Conservation (phyloP, 2,888 invertebrate species). For the Aphidius colemani region DNA sequence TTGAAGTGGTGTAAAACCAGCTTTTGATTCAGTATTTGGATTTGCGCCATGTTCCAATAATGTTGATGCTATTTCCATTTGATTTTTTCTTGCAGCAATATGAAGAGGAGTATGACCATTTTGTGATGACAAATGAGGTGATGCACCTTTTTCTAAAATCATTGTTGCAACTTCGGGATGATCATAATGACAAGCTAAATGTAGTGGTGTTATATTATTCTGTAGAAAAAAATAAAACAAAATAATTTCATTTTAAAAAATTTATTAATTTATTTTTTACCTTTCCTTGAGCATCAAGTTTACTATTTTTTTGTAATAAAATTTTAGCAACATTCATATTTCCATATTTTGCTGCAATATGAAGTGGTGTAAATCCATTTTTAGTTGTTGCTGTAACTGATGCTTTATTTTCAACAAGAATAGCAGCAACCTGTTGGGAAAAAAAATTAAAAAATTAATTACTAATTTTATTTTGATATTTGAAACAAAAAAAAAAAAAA, state of each 20-base stretch:
- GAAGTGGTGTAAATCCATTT: conserved; percentile 95
- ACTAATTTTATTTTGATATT: not conserved
- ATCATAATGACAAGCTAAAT: conserved; percentile 97
- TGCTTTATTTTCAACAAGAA: conserved; percentile 90
- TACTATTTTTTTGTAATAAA: conserved; percentile 84
- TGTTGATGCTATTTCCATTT: conserved; percentile 94
- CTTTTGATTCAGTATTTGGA: conserved; percentile 90
- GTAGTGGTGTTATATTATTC: conserved; percentile 93
- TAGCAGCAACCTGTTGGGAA: conserved; percentile 76
- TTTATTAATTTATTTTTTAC: conserved; percentile 44
- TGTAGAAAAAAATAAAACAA: conserved; percentile 45
- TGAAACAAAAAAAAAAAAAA: conserved; percentile 5
- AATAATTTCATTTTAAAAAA: not conserved
- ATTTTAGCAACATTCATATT: conserved; percentile 86
- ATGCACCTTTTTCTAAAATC: conserved; percentile 90
- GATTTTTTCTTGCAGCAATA: conserved; percentile 97
- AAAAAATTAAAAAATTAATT: conserved; percentile 21
- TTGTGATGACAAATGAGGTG: conserved; percentile 91
- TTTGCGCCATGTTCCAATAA: conserved; percentile 92
- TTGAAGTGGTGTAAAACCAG: conserved; percentile 95
- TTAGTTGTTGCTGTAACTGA: conserved; percentile 90
- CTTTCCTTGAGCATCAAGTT: conserved; percentile 88
- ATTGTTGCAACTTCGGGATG: conserved; percentile 88
- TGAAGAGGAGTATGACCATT: conserved; percentile 98
- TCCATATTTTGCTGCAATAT: conserved; percentile 97